These are phyloP conservation scores for Palaemon carinicauda DNA, from an alignment of 1,140 invertebrate species.

Conservation along the genomic window DNA sequence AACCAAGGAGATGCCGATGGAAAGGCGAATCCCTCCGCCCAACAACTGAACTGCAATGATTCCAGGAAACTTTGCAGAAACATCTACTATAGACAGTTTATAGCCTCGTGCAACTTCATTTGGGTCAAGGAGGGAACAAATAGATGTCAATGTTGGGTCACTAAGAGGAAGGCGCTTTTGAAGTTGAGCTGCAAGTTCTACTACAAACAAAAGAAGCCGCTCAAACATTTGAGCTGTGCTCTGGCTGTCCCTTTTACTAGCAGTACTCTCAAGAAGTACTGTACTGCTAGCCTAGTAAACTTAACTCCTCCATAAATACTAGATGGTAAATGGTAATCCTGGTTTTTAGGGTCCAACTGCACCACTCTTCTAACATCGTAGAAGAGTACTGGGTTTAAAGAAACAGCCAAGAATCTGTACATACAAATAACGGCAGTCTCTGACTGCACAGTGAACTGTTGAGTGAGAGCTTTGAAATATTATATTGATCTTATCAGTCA, in stretches of 20 bases:
- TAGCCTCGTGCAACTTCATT: no score
- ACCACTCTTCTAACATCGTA: not conserved
- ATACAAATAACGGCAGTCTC: conserved; percentile 5
- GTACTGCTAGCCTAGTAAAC: not conserved
- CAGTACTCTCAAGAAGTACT: conserved; percentile 10
- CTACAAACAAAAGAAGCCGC: no score
- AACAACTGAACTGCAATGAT: no score
- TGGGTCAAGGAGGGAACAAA: no score
- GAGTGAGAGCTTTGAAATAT: conserved; percentile 16
- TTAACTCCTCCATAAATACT: conserved; percentile 11
- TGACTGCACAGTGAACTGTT: conserved; percentile 4
- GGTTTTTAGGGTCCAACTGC: not conserved
- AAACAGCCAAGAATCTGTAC: conserved; percentile 26
- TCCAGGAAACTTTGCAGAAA: no score
- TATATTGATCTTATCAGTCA: conserved; percentile 12
- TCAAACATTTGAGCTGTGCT: no score
- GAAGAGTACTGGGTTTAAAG: not conserved
- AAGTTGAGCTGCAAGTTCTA: no score
- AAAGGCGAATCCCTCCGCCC: no score
- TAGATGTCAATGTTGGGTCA: no score
- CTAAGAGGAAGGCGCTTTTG: no score
- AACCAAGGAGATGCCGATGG: no score
- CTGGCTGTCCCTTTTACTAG: not conserved
- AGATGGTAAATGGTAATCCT: not conserved
- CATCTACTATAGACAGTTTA: no score